Evolutionary conservation across 2,888 invertebrate genomes (phyloP), one percentile per base, ranked within the genome.

Genomic region (Lithodes maja): DNA sequence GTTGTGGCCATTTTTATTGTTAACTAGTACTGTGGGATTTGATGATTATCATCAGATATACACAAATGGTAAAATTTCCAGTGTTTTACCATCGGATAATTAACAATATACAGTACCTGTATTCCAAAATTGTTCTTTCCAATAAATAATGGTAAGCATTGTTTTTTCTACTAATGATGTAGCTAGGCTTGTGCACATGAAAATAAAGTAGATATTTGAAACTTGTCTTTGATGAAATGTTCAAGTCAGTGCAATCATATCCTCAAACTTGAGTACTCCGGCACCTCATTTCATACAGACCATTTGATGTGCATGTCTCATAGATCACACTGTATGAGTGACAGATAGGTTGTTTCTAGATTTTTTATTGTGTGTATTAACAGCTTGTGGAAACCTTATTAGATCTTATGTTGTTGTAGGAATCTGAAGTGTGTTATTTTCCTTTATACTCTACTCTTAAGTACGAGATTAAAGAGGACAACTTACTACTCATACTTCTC

Each of bases 171-270:
- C 33, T 33, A 33, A 33, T 33, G 33, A 33, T 33, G 33, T 33
- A 33, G 33, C 33, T 33, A 33, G 33, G 33, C 33, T 33, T 33
- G 33, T 33, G 33, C 33, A 33, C 33, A 33, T 33, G 33, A 33
- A 33, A 15, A 83, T 49, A 33, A 49, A 15, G 82, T 82, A 50
- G 33, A 69, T 52, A 50, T 71, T n/a, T 17, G 55, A 84, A 74
- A 74, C 75, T 84, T 75, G 55, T 52, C 75, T 75, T 49, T 53
- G 52, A 49, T 75, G 71, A 84, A 75, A 53, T 55, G 33, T 15
- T 74, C 52, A 75, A 86, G 55, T 86, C 74, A 82, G 86, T 86
- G 86, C 86, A 86, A 86, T 86, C 86, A 82, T 86, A 86, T 82
- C 77, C 75, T 86, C 55, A 75, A 33, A 68, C 68, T 75, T 17